Evolutionary conservation across 2,797 vertebrate species (phyloP), one percentile per base, ranked within the genome.

Genomic region (Gymnothorax javanicus): DNA sequence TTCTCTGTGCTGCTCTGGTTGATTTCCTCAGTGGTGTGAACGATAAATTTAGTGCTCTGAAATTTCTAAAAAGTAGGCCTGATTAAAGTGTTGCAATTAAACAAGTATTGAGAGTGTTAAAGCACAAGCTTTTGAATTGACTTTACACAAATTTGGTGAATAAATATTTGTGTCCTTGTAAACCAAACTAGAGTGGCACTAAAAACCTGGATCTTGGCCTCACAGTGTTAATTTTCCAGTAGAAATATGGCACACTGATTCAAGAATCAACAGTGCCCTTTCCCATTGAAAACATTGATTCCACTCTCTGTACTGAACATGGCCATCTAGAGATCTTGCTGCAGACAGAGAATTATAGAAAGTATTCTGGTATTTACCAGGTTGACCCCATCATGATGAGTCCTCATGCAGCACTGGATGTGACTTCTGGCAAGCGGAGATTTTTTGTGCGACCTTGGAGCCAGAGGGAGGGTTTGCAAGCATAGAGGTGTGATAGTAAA

Each of bases 11-110:
- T 56, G 13, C 17, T 77, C 33, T 77, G 77, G 77, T 50, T n/a
- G 6, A 56, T 81, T 81, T 81, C 77, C 77, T 81, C 54, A 54
- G 77, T 54, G 77, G 52, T n/a, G 23, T n/a, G 52, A 50, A 81
- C 77, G 6, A 81, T 56, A 56, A 7, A 81, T 81, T 9, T 81
- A 56, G 7, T 81, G 52, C 23, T 81, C 77, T 56, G 52, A 23
- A 56, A 8, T 5, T 52, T 54, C 56, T 81, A 13, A 56, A 56
- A 77, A 20, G 33, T 77, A 77, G 52, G 73, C 12, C 4, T n/a
- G 15, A 50, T 77, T 33, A 52, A 77, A 4, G 15, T 50, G 15
- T 50, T 77, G 50, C 27, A 75, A 6, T 77, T 17, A 43, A 43
- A 54, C 20, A 20, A 17, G 33, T 52, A 9, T 50, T 17, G 20